These are phyloP conservation scores for Diaphora mendica DNA, from an alignment of 2,888 invertebrate genomes.

Conservation along the genomic window DNA sequence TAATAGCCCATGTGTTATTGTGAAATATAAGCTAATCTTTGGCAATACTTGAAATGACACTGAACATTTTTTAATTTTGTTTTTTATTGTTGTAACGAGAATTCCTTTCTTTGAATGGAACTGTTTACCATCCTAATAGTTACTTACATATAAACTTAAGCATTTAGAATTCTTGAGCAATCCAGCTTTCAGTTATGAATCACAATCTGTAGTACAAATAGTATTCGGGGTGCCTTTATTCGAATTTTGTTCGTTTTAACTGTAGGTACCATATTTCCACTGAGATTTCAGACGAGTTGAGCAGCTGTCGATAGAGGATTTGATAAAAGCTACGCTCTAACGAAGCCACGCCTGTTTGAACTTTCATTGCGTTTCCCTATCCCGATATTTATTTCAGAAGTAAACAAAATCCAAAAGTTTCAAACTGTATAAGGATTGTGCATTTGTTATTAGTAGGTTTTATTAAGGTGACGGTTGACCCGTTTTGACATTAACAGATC, in stretches of 20 bases:
- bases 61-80: too few relatives aligned
- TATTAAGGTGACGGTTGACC: too few relatives aligned
- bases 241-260: constrained; percentile 42
- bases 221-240: constrained; percentile 23
- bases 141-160: not conserved
- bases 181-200: not conserved
- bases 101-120: not conserved
- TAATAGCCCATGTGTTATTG: too few relatives aligned
- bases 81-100: not conserved
- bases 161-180: not conserved
- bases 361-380: constrained; percentile 50
- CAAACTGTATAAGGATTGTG: not conserved
- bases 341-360: constrained; percentile 68
- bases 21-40: too few relatives aligned
- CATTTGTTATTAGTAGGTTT: not conserved
- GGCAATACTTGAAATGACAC: too few relatives aligned
- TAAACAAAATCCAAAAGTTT: not conserved
- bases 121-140: too few relatives aligned
- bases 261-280: constrained; percentile 52
- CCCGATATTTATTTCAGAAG: constrained; percentile 19
- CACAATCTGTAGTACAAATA: not conserved
- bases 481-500: too few relatives aligned
- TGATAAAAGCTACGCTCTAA: constrained; percentile 67
- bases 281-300: constrained; percentile 61
- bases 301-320: constrained; percentile 68